Evolutionary conservation across 2,797 vertebrate species (phyloP).

Genomic region (Acanthis flammea): DNA sequence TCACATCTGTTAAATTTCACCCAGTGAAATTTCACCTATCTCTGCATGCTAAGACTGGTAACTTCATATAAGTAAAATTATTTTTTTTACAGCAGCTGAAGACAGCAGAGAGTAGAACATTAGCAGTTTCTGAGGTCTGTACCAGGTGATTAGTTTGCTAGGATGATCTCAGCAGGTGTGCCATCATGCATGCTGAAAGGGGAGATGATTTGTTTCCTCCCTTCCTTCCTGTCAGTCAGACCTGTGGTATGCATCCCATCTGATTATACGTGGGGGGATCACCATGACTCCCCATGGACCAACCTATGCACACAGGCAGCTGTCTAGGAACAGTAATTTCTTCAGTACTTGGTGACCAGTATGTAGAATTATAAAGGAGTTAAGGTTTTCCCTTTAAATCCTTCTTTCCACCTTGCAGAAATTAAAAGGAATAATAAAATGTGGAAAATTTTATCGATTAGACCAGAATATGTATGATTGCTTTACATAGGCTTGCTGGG

Average conservation of each 20-base stretch:
- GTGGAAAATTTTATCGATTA: not conserved
- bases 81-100: not conserved
- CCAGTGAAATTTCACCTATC: not conserved
- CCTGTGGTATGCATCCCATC: not conserved
- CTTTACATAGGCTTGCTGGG: not conserved
- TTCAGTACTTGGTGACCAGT: not conserved
- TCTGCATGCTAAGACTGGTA: not conserved
- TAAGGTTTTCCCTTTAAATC: not conserved
- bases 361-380: not conserved
- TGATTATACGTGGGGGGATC: not conserved
- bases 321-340: not conserved
- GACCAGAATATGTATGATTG: not conserved
- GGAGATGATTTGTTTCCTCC: not conserved
- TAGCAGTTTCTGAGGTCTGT: not conserved
- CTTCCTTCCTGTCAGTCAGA: not conserved
- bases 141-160: not conserved
- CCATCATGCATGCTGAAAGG: not conserved
- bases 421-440: not conserved
- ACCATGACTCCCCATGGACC: not conserved
- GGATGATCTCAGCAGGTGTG: slow-evolving; percentile 37
- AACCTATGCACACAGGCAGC: not conserved
- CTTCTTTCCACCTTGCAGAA: not conserved
- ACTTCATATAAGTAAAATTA: not conserved
- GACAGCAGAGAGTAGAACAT: not conserved
- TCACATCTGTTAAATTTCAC: slow-evolving; percentile 41